A percentile compares a stretch with the other conserved stretches of the same genome.
Evolutionary conservation across 2,888 invertebrate species (phyloP).

Genomic region (Bombylius discolor): DNA sequence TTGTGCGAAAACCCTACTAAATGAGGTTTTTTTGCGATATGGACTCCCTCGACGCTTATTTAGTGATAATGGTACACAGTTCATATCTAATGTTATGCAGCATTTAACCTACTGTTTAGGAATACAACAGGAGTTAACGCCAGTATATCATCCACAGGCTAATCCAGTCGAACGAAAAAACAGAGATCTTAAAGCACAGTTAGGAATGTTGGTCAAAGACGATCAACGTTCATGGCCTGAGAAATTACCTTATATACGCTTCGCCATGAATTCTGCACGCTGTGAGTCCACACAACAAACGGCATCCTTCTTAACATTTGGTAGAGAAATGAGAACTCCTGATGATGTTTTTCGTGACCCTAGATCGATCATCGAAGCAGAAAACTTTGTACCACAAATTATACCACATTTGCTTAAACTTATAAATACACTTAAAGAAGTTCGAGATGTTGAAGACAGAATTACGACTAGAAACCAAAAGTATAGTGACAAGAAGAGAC

Average conservation of each 20-base stretch:
- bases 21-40: slow-evolving; percentile 26
- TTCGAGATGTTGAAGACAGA: not conserved
- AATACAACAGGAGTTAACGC: slow-evolving; percentile 14
- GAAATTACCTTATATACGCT: slow-evolving; percentile 24
- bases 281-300: slow-evolving; percentile 22
- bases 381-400: slow-evolving; percentile 16
- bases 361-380: slow-evolving; percentile 17
- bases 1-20: slow-evolving; percentile 19
- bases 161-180: slow-evolving; percentile 24
- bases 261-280: slow-evolving; percentile 27
- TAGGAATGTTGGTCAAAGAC: slow-evolving; percentile 10
- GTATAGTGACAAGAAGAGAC: not conserved
- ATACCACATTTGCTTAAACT: not conserved
- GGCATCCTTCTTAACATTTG: slow-evolving; percentile 27
- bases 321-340: slow-evolving; percentile 24
- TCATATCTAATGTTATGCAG: slow-evolving; percentile 26
- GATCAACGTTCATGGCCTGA: slow-evolving; percentile 7
- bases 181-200: slow-evolving; percentile 14
- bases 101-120: slow-evolving; percentile 14
- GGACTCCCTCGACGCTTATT: slow-evolving; percentile 23
- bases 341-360: slow-evolving; percentile 23
- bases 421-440: not conserved
- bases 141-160: slow-evolving; percentile 25
- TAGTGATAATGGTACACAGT: slow-evolving; percentile 27
- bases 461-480: not conserved